Base-by-base conservation (phyloP, 2,113 vertebrate species). In the Reinhardtius hippoglossoides region DNA sequence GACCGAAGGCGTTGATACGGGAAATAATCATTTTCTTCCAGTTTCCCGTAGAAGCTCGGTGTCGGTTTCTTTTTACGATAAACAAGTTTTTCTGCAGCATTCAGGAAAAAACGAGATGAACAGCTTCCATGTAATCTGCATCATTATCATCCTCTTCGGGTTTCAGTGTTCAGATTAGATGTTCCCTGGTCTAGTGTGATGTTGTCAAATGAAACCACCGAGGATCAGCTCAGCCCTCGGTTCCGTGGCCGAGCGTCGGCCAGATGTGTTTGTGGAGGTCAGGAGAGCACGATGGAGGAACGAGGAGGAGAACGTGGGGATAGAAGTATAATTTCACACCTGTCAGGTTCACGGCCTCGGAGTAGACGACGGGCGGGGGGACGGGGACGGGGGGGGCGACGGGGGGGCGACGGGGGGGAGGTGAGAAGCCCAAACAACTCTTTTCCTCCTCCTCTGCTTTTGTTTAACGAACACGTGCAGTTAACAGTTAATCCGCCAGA, bases 251-350 rank as follows among this genome's bases (percentile, higher is more conserved):
- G 15, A 60, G 27, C 46, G 54, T 76, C 59, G 52, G 65, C 78
- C 86, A 88, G 81, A 86, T 86, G 86, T 87, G 74, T 69, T 48
- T 35, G 82, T 55, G 75, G 83, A 79, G 80, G 77, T 83, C 76
- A 63, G 78, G 21, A 4, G 71, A 68, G 61, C 62, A 52, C 5
- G 56, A 46, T 58, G 44, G 46, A 74, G 27, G 54, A 42, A 67
- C 42, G 5, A 27, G 35, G 48, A 61, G 50, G 44, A 56, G 60
- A 65, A 35, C 66, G 48, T 7, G 50, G 50, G 50, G 40, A 57
- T 20, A 42, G 79, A 84, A 64, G 70, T 75, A 68, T 77, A 81
- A 88, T 80, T 82, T 82, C 79, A 82, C 60, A 73, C 81, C 86
- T 80, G 59, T 80, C 77, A 63, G 76, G 78, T 84, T 84, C 80